A percentile compares a stretch with the other conserved stretches of the same genome.
These are phyloP conservation scores for Notothenia rossii DNA, from an alignment of 2,113 vertebrate genomes.

Conservation along the genomic window DNA sequence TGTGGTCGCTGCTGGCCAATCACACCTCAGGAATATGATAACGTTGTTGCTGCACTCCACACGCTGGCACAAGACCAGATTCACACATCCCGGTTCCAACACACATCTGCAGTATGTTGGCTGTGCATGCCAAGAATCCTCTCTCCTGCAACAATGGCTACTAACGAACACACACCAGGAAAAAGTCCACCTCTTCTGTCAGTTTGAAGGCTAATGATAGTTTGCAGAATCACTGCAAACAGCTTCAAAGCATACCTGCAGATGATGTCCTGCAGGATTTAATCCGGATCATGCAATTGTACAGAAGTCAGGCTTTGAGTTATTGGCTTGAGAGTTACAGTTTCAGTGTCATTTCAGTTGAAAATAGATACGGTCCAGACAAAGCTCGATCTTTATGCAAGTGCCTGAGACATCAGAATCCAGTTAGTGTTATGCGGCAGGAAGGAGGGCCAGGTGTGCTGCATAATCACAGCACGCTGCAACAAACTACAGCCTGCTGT, in stretches of 20 bases:
- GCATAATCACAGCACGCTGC: constrained; percentile 46
- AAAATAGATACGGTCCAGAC: constrained; percentile 19
- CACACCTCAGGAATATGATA: constrained; percentile 43
- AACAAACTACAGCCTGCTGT: constrained; percentile 12
- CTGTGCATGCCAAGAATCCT: background rate
- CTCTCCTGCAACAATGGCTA: background rate
- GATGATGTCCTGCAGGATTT: background rate
- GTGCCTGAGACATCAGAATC: background rate
- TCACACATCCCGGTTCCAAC: constrained; percentile 16
- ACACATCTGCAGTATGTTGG: background rate
- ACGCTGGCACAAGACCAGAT: constrained; percentile 14
- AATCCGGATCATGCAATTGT: background rate
- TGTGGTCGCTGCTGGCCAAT: constrained; percentile 37
- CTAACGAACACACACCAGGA: background rate
- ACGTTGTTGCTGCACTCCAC: constrained; percentile 9
- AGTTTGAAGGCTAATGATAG: background rate
- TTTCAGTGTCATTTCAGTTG: constrained; percentile 6
- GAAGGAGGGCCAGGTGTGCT: constrained; percentile 39
- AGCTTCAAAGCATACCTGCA: background rate
- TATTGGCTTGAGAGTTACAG: background rate
- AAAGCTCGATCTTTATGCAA: background rate
- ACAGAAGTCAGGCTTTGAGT: background rate
- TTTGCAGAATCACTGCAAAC: background rate
- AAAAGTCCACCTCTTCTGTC: background rate
- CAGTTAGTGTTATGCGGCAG: constrained; percentile 1